phyloP scores from a whole-genome alignment of 2,888 invertebrate genomes.

The Lissonota sp. region DNA sequence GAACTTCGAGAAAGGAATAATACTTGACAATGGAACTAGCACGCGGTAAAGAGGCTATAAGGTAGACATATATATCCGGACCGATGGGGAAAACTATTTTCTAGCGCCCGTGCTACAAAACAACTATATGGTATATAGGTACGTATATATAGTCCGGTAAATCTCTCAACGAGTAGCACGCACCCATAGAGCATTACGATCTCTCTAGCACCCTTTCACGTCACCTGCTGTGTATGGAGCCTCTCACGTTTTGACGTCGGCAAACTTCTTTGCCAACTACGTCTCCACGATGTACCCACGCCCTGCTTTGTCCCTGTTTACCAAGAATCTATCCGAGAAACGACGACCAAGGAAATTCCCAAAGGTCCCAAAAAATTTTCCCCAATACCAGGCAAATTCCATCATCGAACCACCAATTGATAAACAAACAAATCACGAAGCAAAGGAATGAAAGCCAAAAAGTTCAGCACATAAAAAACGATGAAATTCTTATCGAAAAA shows the following conservation, averaged over 20 bases:
- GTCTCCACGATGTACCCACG: slow-evolving; percentile 19
- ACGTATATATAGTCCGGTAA: slow-evolving; percentile 18
- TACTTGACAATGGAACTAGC: slow-evolving; percentile 37
- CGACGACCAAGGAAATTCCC: slow-evolving; percentile 4
- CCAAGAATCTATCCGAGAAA: slow-evolving; percentile 25
- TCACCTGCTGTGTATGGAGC: slow-evolving; percentile 51
- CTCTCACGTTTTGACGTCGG: slow-evolving; percentile 58
- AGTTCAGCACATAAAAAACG: too few species aligned
- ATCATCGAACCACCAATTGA: background rate
- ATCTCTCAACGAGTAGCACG: slow-evolving; percentile 52
- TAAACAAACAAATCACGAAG: too few species aligned
- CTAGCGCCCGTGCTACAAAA: slow-evolving; percentile 33
- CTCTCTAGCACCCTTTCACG: slow-evolving; percentile 57
- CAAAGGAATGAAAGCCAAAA: too few species aligned
- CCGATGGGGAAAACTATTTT: slow-evolving; percentile 53
- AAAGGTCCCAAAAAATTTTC: slow-evolving; percentile 11
- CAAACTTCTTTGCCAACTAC: slow-evolving; percentile 51
- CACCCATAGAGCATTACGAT: slow-evolving; percentile 42
- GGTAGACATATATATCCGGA: slow-evolving; percentile 6
- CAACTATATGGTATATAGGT: slow-evolving; percentile 17
- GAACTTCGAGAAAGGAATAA: slow-evolving; percentile 33
- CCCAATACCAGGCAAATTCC: background rate
- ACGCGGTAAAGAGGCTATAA: slow-evolving; percentile 28
- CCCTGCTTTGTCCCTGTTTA: slow-evolving; percentile 26
- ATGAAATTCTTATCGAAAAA: too few species aligned